These are phyloP conservation scores for Exocentrus adspersus DNA, from an alignment of 2,888 invertebrate genomes.

Conservation along the genomic window DNA sequence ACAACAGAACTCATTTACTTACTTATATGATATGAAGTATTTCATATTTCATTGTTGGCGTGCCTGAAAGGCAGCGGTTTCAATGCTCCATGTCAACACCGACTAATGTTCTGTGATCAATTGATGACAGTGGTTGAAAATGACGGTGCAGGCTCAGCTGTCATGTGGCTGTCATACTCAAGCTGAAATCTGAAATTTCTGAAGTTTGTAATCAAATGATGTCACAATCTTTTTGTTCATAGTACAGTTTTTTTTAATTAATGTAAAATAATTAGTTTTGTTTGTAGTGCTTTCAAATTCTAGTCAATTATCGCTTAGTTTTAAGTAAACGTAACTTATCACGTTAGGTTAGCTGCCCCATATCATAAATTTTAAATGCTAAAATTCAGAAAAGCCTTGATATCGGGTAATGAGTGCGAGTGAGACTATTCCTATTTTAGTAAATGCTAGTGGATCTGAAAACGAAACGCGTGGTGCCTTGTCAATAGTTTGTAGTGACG, in stretches of 20 bases:
- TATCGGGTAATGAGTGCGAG: constrained; percentile 61
- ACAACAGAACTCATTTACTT: too few species aligned
- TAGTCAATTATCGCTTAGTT: constrained; percentile 48
- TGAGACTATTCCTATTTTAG: constrained; percentile 61
- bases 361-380: constrained; percentile 38
- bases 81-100: too few species aligned
- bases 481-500: constrained; percentile 54
- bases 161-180: constrained; percentile 19
- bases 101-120: too few species aligned
- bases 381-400: constrained; percentile 22
- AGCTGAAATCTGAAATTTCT: too few species aligned
- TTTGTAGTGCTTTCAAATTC: constrained; percentile 38
- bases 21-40: too few species aligned
- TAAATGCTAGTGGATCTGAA: constrained; percentile 56
- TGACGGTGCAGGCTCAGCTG: constrained; percentile 15
- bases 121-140: too few species aligned
- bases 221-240: constrained; percentile 40
- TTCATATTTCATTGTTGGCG: too few species aligned
- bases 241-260: constrained; percentile 33
- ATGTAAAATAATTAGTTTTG: constrained; percentile 32
- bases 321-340: constrained; percentile 14
- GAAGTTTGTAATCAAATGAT: constrained; percentile 41
- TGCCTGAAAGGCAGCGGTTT: too few species aligned
- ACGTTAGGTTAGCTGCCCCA: constrained; percentile 27
- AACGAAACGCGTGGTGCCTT: constrained; percentile 58